Percentiles rank a stretch among this genome's conserved stretches.
phyloP scores from a whole-genome alignment of 2,888 invertebrate species.

The Spisula solida region DNA sequence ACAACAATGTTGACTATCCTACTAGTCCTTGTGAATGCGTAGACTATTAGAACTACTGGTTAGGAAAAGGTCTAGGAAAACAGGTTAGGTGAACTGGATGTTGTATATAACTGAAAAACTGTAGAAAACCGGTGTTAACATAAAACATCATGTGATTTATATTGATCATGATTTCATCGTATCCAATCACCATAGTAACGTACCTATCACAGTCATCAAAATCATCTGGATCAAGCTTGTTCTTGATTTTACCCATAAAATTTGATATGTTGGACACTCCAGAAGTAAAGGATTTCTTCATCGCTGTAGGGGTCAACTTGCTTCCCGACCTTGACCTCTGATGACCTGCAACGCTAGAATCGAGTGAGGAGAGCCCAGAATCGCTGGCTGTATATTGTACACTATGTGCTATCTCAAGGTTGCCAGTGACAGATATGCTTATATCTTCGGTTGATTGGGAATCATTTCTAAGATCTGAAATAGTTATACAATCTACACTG shows the following conservation, averaged over 20 bases:
- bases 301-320: constrained; percentile 62
- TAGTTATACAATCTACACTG: not conserved
- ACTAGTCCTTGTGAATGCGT: too few species aligned
- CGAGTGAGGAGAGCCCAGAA: constrained; percentile 75
- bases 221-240: constrained; percentile 80
- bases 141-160: too few species aligned
- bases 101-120: too few species aligned
- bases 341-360: constrained; percentile 56
- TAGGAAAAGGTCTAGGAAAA: too few species aligned
- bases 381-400: constrained; percentile 73
- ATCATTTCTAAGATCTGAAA: constrained; percentile 51
- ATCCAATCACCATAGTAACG: not conserved
- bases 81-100: too few species aligned
- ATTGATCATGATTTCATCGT: not conserved
- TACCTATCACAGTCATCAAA: constrained; percentile 90
- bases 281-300: constrained; percentile 94
- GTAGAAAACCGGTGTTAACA: too few species aligned
- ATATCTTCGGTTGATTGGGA: constrained; percentile 67
- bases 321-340: constrained; percentile 67
- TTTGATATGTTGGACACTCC: constrained; percentile 96
- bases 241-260: constrained; percentile 89
- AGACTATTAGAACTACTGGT: too few species aligned
- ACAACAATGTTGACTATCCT: too few species aligned
- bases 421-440: constrained; percentile 30
- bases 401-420: constrained; percentile 55